Conservation (phyloP, 1,140 invertebrate genomes). For the Whitmania pigra region DNA sequence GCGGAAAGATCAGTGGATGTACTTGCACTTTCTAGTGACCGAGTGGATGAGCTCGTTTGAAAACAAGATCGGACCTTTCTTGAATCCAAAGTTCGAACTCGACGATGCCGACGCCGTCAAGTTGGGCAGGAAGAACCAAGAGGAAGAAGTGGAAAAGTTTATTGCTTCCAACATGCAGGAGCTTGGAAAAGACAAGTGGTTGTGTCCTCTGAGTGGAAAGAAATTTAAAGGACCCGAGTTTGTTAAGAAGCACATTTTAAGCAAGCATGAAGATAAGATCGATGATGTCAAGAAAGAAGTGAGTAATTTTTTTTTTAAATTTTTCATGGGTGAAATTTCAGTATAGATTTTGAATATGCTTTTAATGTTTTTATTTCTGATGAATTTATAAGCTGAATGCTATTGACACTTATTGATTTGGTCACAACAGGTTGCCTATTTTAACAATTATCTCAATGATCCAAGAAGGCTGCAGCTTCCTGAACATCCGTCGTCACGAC, state of each 20-base stretch:
- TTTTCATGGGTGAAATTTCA: background rate
- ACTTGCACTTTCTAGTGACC: slow-evolving; percentile 20
- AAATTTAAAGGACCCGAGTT: slow-evolving; percentile 99
- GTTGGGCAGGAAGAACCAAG: slow-evolving; percentile 68
- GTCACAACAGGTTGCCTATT: slow-evolving; percentile 56
- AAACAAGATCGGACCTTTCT: slow-evolving; percentile 69
- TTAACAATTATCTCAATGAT: slow-evolving; percentile 93
- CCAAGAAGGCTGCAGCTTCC: slow-evolving; percentile 83
- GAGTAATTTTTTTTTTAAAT: slow-evolving; percentile 25
- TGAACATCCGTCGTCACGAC: slow-evolving; percentile 61
- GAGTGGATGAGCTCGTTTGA: slow-evolving; percentile 53
- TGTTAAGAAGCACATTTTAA: slow-evolving; percentile 94
- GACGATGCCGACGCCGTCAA: slow-evolving; percentile 67
- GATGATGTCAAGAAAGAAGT: slow-evolving; percentile 91
- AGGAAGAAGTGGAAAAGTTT: slow-evolving; percentile 48
- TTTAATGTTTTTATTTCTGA: background rate
- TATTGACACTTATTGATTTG: background rate
- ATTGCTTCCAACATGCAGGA: slow-evolving; percentile 61
- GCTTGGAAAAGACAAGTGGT: slow-evolving; percentile 90
- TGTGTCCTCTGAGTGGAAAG: slow-evolving; percentile 94
- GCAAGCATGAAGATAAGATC: slow-evolving; percentile 90
- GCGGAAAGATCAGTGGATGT: slow-evolving; percentile 40
- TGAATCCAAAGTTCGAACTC: slow-evolving; percentile 54
- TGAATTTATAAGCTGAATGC: background rate
- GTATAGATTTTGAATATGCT: background rate